Evolutionary conservation across 1,140 invertebrate genomes (phyloP).

Genomic region (Melipona quadrifasciata): DNA sequence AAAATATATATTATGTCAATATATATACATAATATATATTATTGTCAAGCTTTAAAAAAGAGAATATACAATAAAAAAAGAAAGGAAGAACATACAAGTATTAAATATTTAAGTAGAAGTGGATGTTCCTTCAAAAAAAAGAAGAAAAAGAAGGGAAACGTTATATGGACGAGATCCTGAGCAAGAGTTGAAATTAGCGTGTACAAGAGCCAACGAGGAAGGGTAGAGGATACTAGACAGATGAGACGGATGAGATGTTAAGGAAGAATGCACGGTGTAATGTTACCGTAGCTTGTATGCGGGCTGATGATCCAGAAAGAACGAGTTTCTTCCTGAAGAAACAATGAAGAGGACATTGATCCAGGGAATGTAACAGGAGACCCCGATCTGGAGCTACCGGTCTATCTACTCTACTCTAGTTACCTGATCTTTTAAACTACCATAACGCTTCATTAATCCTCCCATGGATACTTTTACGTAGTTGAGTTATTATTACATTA

Average conservation of each 20-base stretch:
- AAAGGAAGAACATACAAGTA: background rate
- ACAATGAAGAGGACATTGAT: slow-evolving; percentile 23
- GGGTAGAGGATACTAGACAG: background rate
- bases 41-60: no score
- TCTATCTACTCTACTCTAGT: background rate
- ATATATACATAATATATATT: no score
- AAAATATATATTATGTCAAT: no score
- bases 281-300: slow-evolving; percentile 7
- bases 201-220: background rate
- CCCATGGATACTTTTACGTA: background rate
- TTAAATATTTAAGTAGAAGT: background rate
- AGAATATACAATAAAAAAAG: no score
- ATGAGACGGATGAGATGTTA: no score
- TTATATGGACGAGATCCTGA: background rate
- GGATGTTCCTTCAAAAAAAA: background rate
- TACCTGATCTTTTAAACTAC: background rate
- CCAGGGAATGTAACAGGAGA: slow-evolving; percentile 17
- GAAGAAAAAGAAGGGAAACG: no score
- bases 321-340: slow-evolving; percentile 21
- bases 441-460: background rate
- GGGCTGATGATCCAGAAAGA: slow-evolving; percentile 29
- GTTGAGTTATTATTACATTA: no score
- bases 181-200: background rate
- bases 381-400: background rate
- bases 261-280: background rate